Conservation (phyloP, 2,113 vertebrate species). For the Anthoscopus minutus region DNA sequence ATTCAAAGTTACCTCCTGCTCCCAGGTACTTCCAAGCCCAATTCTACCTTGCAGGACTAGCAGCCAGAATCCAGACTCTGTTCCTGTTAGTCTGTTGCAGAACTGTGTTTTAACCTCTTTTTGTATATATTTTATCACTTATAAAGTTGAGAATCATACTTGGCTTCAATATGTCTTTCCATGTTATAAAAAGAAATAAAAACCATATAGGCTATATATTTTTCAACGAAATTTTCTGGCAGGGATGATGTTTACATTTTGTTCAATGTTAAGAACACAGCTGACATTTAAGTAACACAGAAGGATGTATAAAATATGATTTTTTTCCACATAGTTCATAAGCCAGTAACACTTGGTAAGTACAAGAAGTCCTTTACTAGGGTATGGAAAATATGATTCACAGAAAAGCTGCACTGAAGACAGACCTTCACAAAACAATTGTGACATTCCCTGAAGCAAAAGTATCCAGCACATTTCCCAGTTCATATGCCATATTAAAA, state of each 20-base stretch:
- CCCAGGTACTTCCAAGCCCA: background rate
- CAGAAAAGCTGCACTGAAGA: background rate
- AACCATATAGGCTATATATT: background rate
- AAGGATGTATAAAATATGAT: conserved; percentile 15
- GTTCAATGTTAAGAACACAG: background rate
- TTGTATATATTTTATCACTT: background rate
- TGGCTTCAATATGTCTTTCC: background rate
- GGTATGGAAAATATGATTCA: conserved; percentile 39
- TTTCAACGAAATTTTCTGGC: background rate
- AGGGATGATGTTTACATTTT: conserved; percentile 21
- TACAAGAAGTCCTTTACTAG: background rate
- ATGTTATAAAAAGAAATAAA: background rate
- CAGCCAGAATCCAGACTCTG: background rate
- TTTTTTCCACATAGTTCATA: conserved; percentile 32
- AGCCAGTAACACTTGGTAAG: background rate
- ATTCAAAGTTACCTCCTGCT: background rate
- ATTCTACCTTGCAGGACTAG: background rate
- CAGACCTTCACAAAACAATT: conserved; percentile 3
- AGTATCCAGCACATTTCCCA: background rate
- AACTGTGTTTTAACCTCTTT: background rate
- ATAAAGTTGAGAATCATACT: background rate
- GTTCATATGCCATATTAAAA: background rate
- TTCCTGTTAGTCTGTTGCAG: background rate
- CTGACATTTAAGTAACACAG: conserved; percentile 45
- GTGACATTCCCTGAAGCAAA: background rate